A percentile compares a stretch with the other conserved stretches of the same genome.
Evolutionary conservation across 2,888 invertebrate genomes (phyloP).

Genomic region (Sinelater perroti): DNA sequence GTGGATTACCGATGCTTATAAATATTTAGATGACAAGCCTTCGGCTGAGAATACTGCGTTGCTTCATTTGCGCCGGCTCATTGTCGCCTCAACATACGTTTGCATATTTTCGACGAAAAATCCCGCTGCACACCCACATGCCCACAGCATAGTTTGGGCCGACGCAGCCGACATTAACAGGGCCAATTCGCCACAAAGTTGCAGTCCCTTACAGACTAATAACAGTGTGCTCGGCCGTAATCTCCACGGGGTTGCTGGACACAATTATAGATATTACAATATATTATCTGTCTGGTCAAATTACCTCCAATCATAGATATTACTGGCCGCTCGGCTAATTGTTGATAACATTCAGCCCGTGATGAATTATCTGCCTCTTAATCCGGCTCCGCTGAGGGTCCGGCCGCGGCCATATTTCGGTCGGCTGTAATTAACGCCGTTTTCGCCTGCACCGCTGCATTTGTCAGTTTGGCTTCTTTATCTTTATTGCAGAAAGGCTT

Average conservation of each 20-base stretch:
- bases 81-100: no score
- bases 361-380: conserved; percentile 54
- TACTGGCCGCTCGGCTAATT: conserved; percentile 54
- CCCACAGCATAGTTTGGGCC: no score
- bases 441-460: conserved; percentile 15
- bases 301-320: conserved; percentile 57
- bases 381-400: conserved; percentile 44
- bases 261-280: conserved; percentile 58
- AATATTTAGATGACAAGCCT: conserved; percentile 41
- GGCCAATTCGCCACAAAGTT: conserved; percentile 36
- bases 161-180: conserved; percentile 26
- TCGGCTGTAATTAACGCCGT: conserved; percentile 29
- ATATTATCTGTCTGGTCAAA: conserved; percentile 57
- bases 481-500: no score
- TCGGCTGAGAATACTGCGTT: conserved; percentile 16
- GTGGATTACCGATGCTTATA: conserved; percentile 40
- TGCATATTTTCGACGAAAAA: no score
- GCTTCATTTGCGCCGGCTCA: no score
- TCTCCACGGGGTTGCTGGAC: conserved; percentile 56
- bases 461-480: no score
- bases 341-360: conserved; percentile 54
- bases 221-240: conserved; percentile 52
- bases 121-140: no score
- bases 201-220: conserved; percentile 47
- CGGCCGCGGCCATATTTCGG: conserved; percentile 33